Percentiles rank a stretch among this genome's conserved stretches.
phyloP scores from a whole-genome alignment of 2,888 invertebrate genomes.

The Bombyx huttoni region DNA sequence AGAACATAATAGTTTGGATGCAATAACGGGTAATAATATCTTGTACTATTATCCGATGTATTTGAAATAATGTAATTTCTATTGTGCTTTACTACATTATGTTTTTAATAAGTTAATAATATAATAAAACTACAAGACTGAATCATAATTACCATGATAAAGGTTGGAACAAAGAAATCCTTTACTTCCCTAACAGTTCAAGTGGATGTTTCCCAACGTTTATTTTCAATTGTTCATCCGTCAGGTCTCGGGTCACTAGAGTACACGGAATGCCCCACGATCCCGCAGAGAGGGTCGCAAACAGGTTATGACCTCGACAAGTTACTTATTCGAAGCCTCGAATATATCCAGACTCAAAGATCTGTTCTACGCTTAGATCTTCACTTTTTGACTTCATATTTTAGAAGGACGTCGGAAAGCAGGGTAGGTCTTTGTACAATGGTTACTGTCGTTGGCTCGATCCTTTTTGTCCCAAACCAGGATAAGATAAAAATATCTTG shows the following conservation, averaged over 20 bases:
- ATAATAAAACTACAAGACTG: background rate
- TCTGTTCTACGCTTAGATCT: conserved; percentile 24
- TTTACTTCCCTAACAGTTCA: background rate
- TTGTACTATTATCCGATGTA: no score
- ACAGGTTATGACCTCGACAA: conserved; percentile 72
- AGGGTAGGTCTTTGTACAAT: conserved; percentile 22
- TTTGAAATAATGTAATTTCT: no score
- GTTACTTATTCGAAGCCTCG: conserved; percentile 64
- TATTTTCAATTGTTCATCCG: conserved; percentile 35
- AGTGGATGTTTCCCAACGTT: conserved; percentile 5
- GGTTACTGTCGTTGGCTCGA: conserved; percentile 37
- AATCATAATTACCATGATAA: background rate
- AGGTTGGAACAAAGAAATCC: background rate
- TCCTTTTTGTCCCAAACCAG: conserved; percentile 57
- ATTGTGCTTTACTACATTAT: no score
- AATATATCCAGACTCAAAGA: conserved; percentile 42
- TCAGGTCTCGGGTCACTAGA: conserved; percentile 48
- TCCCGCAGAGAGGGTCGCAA: conserved; percentile 67
- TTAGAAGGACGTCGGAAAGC: conserved; percentile 14
- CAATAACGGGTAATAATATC: no score
- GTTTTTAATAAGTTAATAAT: background rate
- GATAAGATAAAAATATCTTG: conserved; percentile 63
- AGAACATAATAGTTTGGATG: no score
- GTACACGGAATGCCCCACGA: conserved; percentile 46
- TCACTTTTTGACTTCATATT: conserved; percentile 17